Base-by-base conservation (phyloP, 1,140 invertebrate genomes). In the Yoshiicerus persimilis region DNA sequence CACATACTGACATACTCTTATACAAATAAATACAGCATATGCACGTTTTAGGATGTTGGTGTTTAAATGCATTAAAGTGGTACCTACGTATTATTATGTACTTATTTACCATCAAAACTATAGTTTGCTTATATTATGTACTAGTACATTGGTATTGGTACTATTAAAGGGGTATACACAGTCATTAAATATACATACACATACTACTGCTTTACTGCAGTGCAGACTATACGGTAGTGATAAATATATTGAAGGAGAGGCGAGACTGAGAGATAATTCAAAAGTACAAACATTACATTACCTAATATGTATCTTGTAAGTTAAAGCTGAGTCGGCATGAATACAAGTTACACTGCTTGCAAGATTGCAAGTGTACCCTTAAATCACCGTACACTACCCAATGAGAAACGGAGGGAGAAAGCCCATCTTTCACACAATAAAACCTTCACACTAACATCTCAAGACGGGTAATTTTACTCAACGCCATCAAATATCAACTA, bases 391-490 rank as follows among this genome's bases (percentile, higher is more conserved):
- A 32, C 38, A 47, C n/a, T n/a, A n/a, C n/a, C n/a, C 83, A 84
- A 84, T 23, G 10, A 84, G 41, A 30, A 56, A 30, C 38, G 30
- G 83, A 84, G 41, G 41, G 83, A 84, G 41, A 84, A 84, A 56
- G 83, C 83, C 83, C 83, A 84, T 84, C 83, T 84, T 84, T 84
- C 83, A 84, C 83, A 84, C 83, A 84, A 84, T 84, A 84, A 84
- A 84, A 41, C 38, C 83, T 84, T 84, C 83, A 84, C 62, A 80
- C 77, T 62, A 38, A 62, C 56, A 84, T 84, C 80, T 34, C 32
- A 87, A 84, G 83, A 84, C 80, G 83, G 47, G 87, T 87, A 87
- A 87, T 87, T 87, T 87, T 87, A 62, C 77, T 84, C 77, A 64
- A 87, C 87, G 83, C 80, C 77, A 87, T 84, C 87, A 87, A 87